Conservation (phyloP, 2,888 invertebrate genomes). For the Phorcus lineatus region DNA sequence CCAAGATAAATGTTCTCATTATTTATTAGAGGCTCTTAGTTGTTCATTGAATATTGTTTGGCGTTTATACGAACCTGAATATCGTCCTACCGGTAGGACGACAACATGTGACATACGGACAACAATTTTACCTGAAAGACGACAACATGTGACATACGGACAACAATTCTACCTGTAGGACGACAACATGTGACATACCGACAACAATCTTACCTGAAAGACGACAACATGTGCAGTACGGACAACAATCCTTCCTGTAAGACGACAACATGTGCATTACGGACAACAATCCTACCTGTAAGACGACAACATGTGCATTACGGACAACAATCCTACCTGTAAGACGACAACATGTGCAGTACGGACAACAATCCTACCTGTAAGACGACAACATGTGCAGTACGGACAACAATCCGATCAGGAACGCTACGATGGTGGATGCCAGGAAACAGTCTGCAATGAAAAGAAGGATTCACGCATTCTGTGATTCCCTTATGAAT, state of each 20-base stretch:
- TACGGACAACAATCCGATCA: slow-evolving; percentile 37
- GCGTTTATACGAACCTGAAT: too few relatives aligned
- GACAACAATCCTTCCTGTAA: slow-evolving; percentile 3
- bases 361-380: slow-evolving; percentile 38
- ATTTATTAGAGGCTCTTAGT: too few relatives aligned
- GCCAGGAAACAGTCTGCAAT: slow-evolving; percentile 44
- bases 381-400: slow-evolving; percentile 48
- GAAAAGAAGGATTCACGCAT: background rate
- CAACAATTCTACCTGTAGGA: background rate
- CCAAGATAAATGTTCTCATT: too few relatives aligned
- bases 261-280: background rate
- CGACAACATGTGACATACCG: slow-evolving; percentile 13
- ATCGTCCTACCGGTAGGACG: too few relatives aligned
- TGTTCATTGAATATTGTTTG: too few relatives aligned
- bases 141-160: background rate
- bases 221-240: background rate
- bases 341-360: too few relatives aligned
- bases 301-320: slow-evolving; percentile 35
- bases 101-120: background rate
- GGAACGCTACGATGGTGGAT: slow-evolving; percentile 31
- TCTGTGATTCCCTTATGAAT: too few relatives aligned
- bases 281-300: too few relatives aligned
- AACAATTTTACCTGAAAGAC: background rate
- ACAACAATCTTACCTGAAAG: slow-evolving; percentile 18
- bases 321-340: background rate